Percentiles rank a stretch among this genome's conserved stretches.
phyloP scores from a whole-genome alignment of 2,888 invertebrate species.

The Microctonus brassicae region DNA sequence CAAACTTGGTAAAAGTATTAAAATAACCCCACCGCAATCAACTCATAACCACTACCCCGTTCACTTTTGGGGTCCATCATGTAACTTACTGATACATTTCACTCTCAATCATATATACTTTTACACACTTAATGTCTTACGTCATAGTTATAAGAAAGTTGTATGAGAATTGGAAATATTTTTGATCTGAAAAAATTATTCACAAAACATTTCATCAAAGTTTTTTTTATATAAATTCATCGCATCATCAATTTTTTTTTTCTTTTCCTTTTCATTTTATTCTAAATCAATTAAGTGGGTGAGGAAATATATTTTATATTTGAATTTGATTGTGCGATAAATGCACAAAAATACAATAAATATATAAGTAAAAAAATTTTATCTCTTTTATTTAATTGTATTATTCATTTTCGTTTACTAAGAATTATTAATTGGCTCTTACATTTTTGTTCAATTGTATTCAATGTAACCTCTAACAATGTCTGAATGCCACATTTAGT shows the following conservation, averaged over 20 bases:
- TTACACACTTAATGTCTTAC: constrained; percentile 18
- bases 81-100: constrained; percentile 39
- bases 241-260: too few species aligned
- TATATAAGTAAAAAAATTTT: neutral
- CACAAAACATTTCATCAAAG: neutral
- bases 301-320: too few species aligned
- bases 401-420: neutral
- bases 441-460: neutral
- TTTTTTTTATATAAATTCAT: too few species aligned
- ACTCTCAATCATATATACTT: constrained; percentile 41
- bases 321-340: too few species aligned
- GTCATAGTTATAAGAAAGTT: constrained; percentile 55
- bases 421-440: neutral
- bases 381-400: neutral
- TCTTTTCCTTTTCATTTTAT: too few species aligned
- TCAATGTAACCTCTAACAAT: neutral
- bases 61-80: constrained; percentile 20
- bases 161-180: constrained; percentile 38
- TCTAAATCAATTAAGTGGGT: too few species aligned
- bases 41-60: constrained; percentile 26
- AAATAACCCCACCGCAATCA: constrained; percentile 31
- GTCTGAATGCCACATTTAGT: neutral
- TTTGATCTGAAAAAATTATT: constrained; percentile 6
- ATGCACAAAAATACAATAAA: neutral
- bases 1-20: constrained; percentile 2